These are phyloP conservation scores for Prionailurus bengalensis DNA, from an alignment of 2,113 vertebrate species.

Conservation along the genomic window DNA sequence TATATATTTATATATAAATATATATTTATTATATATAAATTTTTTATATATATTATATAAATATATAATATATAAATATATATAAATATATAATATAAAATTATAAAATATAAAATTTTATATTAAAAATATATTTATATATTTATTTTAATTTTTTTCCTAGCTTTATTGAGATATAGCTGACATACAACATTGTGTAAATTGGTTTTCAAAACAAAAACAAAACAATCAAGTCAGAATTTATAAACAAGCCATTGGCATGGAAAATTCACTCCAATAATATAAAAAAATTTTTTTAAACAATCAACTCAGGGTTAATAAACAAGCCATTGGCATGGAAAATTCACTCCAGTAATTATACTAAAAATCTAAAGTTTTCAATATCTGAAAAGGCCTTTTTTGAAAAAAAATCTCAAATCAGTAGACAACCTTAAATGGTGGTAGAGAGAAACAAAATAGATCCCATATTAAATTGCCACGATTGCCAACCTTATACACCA, in stretches of 20 bases:
- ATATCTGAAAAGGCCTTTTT: not conserved
- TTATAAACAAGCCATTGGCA: not conserved
- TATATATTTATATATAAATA: too few relatives aligned
- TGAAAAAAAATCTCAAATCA: not conserved
- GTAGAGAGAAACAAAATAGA: not conserved
- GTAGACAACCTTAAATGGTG: not conserved
- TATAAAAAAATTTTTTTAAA: not conserved
- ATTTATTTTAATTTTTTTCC: not conserved
- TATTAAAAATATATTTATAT: too few relatives aligned
- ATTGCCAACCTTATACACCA: not conserved
- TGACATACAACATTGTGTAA: not conserved
- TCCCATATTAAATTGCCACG: not conserved
- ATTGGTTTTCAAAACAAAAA: too few relatives aligned
- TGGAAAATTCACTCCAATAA: not conserved
- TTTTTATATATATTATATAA: too few relatives aligned
- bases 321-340: not conserved
- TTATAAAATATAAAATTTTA: too few relatives aligned
- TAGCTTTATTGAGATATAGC: not conserved
- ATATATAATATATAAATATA: too few relatives aligned
- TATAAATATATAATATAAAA: too few relatives aligned
- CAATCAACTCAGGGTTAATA: not conserved
- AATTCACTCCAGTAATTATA: not conserved
- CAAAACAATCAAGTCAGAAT: not conserved
- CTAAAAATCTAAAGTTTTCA: constrained; percentile 4
- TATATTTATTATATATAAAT: too few relatives aligned